Conservation (phyloP, 2,888 invertebrate genomes). For the Rhamphomyia laevipes region DNA sequence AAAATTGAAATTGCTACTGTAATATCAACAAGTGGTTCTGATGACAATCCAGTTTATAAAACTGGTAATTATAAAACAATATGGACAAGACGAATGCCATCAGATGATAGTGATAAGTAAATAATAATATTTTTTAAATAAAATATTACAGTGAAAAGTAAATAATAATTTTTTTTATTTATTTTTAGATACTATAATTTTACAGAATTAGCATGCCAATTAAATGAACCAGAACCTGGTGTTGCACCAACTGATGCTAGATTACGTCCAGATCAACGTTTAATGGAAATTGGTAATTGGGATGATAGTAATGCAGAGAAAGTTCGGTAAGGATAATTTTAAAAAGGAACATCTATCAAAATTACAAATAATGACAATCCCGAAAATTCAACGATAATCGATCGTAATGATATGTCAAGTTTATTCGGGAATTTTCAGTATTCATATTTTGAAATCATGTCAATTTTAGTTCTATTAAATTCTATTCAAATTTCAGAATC, state of each 20-base stretch:
- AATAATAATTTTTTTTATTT: constrained; percentile 24
- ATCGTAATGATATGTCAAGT: no score
- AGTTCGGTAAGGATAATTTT: constrained; percentile 43
- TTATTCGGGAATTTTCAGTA: no score
- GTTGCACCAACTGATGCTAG: constrained; percentile 94
- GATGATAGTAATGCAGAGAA: constrained; percentile 83
- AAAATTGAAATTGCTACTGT: constrained; percentile 92
- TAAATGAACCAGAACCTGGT: constrained; percentile 87
- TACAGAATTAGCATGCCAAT: constrained; percentile 86
- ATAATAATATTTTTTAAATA: constrained; percentile 19
- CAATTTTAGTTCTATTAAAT: background rate
- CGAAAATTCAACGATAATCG: no score
- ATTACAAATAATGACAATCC: no score
- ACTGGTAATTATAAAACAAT: constrained; percentile 75
- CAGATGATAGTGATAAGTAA: constrained; percentile 53
- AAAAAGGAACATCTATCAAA: no score
- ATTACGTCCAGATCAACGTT: constrained; percentile 86
- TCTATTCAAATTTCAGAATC: no score
- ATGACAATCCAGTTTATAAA: constrained; percentile 78
- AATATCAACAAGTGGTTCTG: constrained; percentile 50
- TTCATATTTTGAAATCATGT: background rate
- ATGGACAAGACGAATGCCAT: constrained; percentile 75
- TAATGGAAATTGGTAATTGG: constrained; percentile 93
- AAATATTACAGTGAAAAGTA: constrained; percentile 46
- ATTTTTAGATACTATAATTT: constrained; percentile 71